Percentiles rank a stretch among this genome's conserved stretches.
These are phyloP conservation scores for Tetragnatha montana DNA, from an alignment of 2,888 invertebrate species.

Conservation along the genomic window DNA sequence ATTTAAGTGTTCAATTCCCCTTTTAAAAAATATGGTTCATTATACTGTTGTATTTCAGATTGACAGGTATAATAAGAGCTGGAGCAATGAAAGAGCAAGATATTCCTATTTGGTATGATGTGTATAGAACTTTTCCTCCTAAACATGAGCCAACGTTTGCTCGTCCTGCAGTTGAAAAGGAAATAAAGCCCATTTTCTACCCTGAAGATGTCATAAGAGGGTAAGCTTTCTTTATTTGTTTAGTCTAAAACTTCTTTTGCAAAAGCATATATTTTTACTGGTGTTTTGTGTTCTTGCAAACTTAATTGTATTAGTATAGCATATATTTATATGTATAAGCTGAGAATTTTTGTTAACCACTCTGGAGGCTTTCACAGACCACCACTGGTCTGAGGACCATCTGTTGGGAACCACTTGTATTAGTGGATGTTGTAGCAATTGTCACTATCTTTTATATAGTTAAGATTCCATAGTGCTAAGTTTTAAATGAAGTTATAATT, in stretches of 20 bases:
- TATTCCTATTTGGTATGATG: conserved; percentile 93
- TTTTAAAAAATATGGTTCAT: background rate
- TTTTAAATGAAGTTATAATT: background rate
- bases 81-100: conserved; percentile 88
- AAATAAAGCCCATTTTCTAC: conserved; percentile 72
- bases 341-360: too few relatives aligned
- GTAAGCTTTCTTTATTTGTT: conserved; percentile 79
- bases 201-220: conserved; percentile 88
- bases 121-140: conserved; percentile 94
- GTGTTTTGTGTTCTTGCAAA: too few relatives aligned
- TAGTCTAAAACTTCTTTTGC: too few relatives aligned
- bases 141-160: conserved; percentile 82
- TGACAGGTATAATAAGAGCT: conserved; percentile 84
- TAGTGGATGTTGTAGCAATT: too few relatives aligned
- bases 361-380: too few relatives aligned
- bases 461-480: too few relatives aligned
- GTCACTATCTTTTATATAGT: too few relatives aligned
- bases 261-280: too few relatives aligned
- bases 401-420: too few relatives aligned
- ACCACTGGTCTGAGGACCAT: too few relatives aligned
- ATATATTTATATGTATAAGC: too few relatives aligned
- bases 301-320: too few relatives aligned
- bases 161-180: conserved; percentile 61
- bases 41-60: conserved; percentile 36
- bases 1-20: background rate